Percentiles rank a stretch among this genome's conserved stretches.
Conservation (phyloP, 2,888 invertebrate species). For the Agonopterix alstromeriana region DNA sequence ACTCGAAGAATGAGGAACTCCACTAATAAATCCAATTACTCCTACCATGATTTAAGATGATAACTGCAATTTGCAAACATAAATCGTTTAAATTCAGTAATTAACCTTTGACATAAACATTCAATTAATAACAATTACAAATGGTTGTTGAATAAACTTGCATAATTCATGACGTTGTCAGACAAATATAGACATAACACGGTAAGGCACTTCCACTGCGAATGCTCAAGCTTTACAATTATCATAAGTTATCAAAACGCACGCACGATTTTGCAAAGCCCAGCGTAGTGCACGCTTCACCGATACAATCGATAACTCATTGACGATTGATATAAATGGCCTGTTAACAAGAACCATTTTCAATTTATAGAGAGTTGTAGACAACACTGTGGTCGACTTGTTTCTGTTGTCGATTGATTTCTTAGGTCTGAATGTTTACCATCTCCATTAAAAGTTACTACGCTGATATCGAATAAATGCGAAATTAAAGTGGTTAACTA, state of each 20-base stretch:
- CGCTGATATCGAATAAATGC: no score
- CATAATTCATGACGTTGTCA: neutral
- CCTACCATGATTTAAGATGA: no score
- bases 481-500: no score
- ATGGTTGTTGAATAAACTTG: neutral
- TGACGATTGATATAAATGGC: neutral
- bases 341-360: slow-evolving; percentile 15
- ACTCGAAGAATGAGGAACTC: no score
- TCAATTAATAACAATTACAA: no score
- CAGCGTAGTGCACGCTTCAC: neutral
- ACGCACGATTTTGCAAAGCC: neutral
- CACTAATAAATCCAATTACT: no score
- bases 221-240: neutral
- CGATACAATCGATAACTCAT: neutral
- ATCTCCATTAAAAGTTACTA: no score
- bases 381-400: no score
- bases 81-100: neutral
- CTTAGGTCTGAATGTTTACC: no score
- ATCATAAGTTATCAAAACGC: neutral
- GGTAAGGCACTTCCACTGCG: neutral
- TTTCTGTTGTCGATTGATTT: no score
- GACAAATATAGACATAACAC: neutral
- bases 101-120: neutral
- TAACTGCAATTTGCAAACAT: neutral
- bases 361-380: slow-evolving; percentile 25